Evolutionary conservation across 2,113 vertebrate genomes (phyloP).

Genomic region (Glareola pratincola): DNA sequence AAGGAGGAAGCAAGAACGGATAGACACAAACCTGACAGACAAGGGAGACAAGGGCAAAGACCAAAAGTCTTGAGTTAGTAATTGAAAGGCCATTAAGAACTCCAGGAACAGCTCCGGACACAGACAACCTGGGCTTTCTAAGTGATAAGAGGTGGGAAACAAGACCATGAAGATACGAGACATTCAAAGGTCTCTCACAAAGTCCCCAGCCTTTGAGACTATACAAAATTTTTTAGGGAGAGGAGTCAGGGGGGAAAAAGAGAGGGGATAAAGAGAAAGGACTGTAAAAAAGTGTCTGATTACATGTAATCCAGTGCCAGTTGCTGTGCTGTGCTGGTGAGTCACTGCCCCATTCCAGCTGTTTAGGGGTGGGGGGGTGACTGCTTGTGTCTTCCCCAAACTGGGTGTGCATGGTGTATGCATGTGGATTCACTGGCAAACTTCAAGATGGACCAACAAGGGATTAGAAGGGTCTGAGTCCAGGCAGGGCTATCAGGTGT

Average conservation of each 20-base stretch:
- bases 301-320: neutral
- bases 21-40: neutral
- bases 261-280: neutral
- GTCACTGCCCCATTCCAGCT: neutral
- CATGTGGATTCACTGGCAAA: neutral
- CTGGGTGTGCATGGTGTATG: accelerated
- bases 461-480: accelerated
- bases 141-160: neutral
- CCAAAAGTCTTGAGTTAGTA: neutral
- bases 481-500: accelerated
- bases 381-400: neutral
- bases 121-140: neutral
- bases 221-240: neutral
- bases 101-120: neutral
- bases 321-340: neutral
- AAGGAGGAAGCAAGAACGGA: neutral
- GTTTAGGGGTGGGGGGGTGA: neutral
- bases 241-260: neutral
- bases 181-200: neutral
- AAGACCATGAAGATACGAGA: neutral
- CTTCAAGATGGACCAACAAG: neutral
- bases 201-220: neutral
- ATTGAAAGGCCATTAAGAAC: neutral
- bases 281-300: neutral
- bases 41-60: neutral